Base-by-base conservation (phyloP, 2,797 vertebrate genomes). In the Rhinoraja longicauda region DNA sequence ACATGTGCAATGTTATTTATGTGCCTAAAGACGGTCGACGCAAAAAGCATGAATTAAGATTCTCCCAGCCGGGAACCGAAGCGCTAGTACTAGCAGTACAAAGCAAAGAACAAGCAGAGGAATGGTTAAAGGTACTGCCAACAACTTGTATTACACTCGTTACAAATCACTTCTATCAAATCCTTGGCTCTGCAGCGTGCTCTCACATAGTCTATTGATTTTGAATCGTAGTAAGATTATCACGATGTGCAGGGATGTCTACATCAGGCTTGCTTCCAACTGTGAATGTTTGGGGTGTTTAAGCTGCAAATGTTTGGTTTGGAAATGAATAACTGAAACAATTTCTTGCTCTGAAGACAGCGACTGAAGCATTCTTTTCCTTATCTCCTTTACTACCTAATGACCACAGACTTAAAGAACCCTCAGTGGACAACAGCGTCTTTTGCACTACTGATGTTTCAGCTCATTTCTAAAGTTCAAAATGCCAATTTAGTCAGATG, bases 31-130 rank as follows among this genome's bases (percentile, higher is more conserved):
- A 99, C 0, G 97, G 98, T n/a, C 97, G 97, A 10, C 98, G 98
- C 94, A 99, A 99, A 96, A 98, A 98, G 93, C 98, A 99, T 0
- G 98, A 99, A 96, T 95, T 99, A 93, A 98, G 98, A 53, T 99
- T 99, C 96, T 97, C 98, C 0, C 95, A 98, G 94, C 98, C 98
- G 0, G 97, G 98, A 9, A 96, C 98, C 0, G 98, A 99, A 94
- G 97, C 97, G 0, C 96, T 99, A 93, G 98, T 99, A 94, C 94
- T 99, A 95, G 98, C 98, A 0, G 97, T 99, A 94, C 99, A 99
- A 96, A 99, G 98, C 96, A 98, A 97, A 94, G 99, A 99, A 94
- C 99, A 99, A 95, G 99, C 99, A 0, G 98, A 99, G 94, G 97
- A 98, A 94, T 99, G 99, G 99, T 97, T 99, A 93, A 98, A 98